phyloP scores from a whole-genome alignment of 2,888 invertebrate genomes.

The Chesias legatella region DNA sequence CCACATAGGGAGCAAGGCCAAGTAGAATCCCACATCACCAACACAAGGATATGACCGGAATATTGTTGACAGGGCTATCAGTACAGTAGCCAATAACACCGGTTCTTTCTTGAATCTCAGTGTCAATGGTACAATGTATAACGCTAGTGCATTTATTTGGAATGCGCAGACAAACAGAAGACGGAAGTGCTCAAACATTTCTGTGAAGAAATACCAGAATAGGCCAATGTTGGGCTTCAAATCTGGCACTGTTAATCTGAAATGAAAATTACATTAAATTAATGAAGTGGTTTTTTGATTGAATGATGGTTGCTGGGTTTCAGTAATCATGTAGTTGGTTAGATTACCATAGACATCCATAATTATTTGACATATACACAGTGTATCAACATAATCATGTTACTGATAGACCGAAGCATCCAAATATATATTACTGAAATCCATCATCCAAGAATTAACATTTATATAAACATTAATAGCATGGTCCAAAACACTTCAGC shows the following conservation, averaged over 20 bases:
- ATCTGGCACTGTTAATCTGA: slow-evolving; percentile 94
- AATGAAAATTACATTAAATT: slow-evolving; percentile 42
- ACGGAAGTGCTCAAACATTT: slow-evolving; percentile 99
- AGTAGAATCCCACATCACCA: slow-evolving; percentile 95
- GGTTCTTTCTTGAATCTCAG: slow-evolving; percentile 89
- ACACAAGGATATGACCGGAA: slow-evolving; percentile 98
- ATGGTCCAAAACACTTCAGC: no score
- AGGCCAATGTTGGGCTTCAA: slow-evolving; percentile 97
- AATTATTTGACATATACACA: no score
- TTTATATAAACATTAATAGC: no score
- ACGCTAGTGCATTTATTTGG: slow-evolving; percentile 95
- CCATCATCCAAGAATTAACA: no score
- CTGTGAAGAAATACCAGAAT: slow-evolving; percentile 99
- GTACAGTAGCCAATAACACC: slow-evolving; percentile 87
- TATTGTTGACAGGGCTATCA: slow-evolving; percentile 91
- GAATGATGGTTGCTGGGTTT: no score
- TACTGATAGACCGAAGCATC: no score
- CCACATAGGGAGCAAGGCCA: slow-evolving; percentile 95
- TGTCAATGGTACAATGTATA: slow-evolving; percentile 94
- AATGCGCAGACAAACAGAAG: slow-evolving; percentile 97
- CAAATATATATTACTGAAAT: no score
- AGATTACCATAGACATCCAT: no score
- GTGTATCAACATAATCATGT: no score
- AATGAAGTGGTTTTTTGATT: no score
- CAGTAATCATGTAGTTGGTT: no score